Evolutionary conservation across 2,888 invertebrate genomes (phyloP), one percentile per base, ranked within the genome.

Genomic region (Trachelus iudaicus): DNA sequence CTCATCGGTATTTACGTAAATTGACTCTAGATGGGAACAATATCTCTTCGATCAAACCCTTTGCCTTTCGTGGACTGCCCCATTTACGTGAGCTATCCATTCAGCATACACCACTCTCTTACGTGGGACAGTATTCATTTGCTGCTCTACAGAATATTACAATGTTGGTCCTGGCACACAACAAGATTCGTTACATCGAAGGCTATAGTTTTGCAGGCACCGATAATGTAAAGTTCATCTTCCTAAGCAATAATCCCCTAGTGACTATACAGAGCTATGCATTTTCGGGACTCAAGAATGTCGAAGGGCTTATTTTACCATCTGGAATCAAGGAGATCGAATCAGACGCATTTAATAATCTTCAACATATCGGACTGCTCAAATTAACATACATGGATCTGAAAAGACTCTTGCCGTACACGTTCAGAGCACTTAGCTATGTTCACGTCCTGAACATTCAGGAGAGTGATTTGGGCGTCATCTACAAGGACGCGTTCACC

Each of bases 171-270:
- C 93, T 95, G 82, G 94, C 94, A 30, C 94, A 96, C 91, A 96
- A 96, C 90, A 94, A 94, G 87, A 96, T 96, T 76, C 93, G 93
- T 69, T 94, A 95, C 84, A 94, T 96, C 79, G 93, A 93, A 81
- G 95, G 95, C 11, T 96, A 96, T 89, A 96, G 97, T 34, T 98
- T 98, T 88, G 97, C 96, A 3, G 97, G 97, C 74, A 96, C 98
- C 12, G 96, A 96, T 79, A 96, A 96, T 90, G 94, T 98, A 80
- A 95, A 95, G 87, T 92, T 96, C 83, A 94, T 98, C 82, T 94
- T 97, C 75, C 92, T 98, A 80, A 95, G 95, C 85, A 96, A 97
- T 90, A 98, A 98, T 92, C 96, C 97, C 0, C 93, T 97, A 81
- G 94, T 97, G 84, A 94, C 94, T 84, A 94, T 98, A 82, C 95